phyloP scores from a whole-genome alignment of 1,140 invertebrate genomes.

The Drosophila neocordata region DNA sequence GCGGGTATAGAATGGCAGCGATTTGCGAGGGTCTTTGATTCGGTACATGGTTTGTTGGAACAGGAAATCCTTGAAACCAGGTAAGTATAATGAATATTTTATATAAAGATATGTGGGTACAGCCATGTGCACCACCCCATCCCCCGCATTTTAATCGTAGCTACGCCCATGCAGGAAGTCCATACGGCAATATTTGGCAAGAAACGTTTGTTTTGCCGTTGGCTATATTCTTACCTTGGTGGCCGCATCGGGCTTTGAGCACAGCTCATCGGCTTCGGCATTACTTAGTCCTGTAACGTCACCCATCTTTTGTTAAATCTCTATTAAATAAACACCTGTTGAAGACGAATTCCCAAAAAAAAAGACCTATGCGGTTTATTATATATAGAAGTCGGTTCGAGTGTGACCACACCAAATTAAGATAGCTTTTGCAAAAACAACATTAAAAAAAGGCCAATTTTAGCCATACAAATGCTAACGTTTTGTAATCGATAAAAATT shows the following conservation, averaged over 20 bases:
- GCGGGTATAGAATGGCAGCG: slow-evolving; percentile 94
- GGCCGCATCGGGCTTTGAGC: slow-evolving; percentile 85
- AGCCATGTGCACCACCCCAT: neutral
- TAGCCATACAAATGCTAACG: neutral
- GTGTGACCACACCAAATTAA: neutral
- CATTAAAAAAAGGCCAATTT: neutral
- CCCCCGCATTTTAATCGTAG: too few relatives aligned
- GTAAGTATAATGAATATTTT: neutral
- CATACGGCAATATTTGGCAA: too few relatives aligned
- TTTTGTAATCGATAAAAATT: neutral
- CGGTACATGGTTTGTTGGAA: slow-evolving; percentile 98
- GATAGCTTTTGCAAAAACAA: neutral
- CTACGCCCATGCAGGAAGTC: too few relatives aligned
- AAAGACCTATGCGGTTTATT: slow-evolving; percentile 1
- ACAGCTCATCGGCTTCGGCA: slow-evolving; percentile 87
- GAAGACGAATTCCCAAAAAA: slow-evolving; percentile 13
- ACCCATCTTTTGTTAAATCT: slow-evolving; percentile 81
- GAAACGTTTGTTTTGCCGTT: neutral
- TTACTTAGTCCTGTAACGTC: slow-evolving; percentile 85
- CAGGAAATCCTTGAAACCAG: slow-evolving; percentile 88
- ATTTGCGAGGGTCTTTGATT: slow-evolving; percentile 94
- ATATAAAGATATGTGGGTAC: too few relatives aligned
- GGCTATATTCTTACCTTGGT: slow-evolving; percentile 84
- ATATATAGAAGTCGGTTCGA: slow-evolving; percentile 8
- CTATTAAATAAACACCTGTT: slow-evolving; percentile 39